These are phyloP conservation scores for Caenorhabditis uteleia DNA, from an alignment of 2,888 invertebrate species.

Conservation along the genomic window DNA sequence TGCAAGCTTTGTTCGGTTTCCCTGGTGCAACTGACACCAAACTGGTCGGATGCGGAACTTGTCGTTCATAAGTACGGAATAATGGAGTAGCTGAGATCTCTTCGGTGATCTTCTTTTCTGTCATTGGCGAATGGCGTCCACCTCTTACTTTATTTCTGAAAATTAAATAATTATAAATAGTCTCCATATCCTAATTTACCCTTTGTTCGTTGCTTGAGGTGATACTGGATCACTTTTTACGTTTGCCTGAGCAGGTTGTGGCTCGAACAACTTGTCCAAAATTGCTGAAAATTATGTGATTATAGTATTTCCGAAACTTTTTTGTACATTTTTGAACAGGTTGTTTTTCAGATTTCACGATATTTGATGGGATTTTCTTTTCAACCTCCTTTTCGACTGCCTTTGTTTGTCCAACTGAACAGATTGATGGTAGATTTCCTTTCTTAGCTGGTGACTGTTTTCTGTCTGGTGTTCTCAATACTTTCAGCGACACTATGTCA, in stretches of 20 bases:
- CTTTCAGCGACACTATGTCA: constrained; percentile 5
- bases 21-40: constrained; percentile 10
- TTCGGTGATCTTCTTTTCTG: constrained; percentile 1
- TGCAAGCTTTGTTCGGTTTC: constrained; percentile 1
- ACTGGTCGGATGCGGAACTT: constrained; percentile 35
- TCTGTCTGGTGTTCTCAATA: constrained; percentile 10
- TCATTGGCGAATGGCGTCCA: too few species aligned
- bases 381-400: background rate
- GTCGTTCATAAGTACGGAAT: constrained; percentile 41
- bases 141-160: background rate
- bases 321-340: too few species aligned
- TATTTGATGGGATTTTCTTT: too few species aligned
- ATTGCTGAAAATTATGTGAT: background rate
- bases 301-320: background rate
- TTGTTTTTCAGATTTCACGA: too few species aligned
- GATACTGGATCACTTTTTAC: too few species aligned
- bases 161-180: background rate
- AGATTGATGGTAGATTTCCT: too few species aligned
- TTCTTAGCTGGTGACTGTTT: too few species aligned
- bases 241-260: background rate
- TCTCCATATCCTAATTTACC: background rate
- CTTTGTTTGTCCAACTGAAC: too few species aligned
- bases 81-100: constrained; percentile 44
- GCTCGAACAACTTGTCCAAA: background rate
- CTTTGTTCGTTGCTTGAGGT: too few species aligned